Percentiles rank a stretch among this genome's conserved stretches.
These are phyloP conservation scores for Drosophila yakuba DNA, from an alignment of 1,140 invertebrate genomes.

Conservation along the genomic window DNA sequence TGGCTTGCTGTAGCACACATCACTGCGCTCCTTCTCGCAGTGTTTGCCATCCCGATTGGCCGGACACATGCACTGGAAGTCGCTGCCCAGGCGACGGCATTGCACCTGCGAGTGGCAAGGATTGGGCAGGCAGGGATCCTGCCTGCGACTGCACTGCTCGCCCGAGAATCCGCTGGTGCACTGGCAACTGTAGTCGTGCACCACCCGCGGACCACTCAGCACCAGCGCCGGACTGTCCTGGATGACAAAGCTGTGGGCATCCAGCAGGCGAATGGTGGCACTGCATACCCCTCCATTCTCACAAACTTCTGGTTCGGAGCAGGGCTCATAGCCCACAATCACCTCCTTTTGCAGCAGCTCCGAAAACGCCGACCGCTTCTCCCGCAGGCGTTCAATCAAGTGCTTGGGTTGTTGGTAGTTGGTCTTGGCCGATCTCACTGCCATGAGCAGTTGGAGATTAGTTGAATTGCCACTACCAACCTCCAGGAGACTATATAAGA, in stretches of 20 bases:
- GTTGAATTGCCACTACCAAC: constrained; percentile 84
- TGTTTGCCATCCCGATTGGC: constrained; percentile 90
- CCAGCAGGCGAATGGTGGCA: constrained; percentile 89
- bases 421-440: constrained; percentile 85
- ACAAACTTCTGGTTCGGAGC: constrained; percentile 86
- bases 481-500: constrained; percentile 90
- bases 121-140: constrained; percentile 96
- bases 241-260: constrained; percentile 87
- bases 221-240: constrained; percentile 92
- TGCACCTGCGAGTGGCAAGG: constrained; percentile 93
- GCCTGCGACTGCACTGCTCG: constrained; percentile 91
- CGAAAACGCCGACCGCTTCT: constrained; percentile 88
- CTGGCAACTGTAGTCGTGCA: constrained; percentile 91
- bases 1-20: constrained; percentile 92
- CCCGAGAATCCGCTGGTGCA: constrained; percentile 93
- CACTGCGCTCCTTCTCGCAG: constrained; percentile 93
- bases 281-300: constrained; percentile 92
- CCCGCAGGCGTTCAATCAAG: constrained; percentile 87
- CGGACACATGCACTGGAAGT: constrained; percentile 93
- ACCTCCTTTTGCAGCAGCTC: constrained; percentile 87
- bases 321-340: constrained; percentile 90
- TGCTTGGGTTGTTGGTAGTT: constrained; percentile 88
- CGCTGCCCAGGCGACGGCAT: constrained; percentile 92
- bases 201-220: constrained; percentile 91
- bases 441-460: constrained; percentile 89